Evolutionary conservation across 2,888 invertebrate species (phyloP).

Genomic region (Apantesis nais): DNA sequence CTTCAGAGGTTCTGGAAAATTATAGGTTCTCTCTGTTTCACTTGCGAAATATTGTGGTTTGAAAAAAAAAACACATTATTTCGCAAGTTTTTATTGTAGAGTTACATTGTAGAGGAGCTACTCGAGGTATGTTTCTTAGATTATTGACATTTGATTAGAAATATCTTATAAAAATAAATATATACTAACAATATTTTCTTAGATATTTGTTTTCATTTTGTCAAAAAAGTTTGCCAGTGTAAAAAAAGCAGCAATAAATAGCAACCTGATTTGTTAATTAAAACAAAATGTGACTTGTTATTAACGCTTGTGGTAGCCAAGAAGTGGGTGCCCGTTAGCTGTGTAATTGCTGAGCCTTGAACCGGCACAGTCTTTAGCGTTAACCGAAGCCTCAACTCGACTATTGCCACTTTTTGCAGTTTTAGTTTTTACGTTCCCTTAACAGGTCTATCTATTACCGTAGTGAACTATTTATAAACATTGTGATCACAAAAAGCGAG

Average conservation of each 20-base stretch:
- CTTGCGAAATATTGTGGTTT: constrained; percentile 31
- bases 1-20: constrained; percentile 22
- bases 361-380: background rate
- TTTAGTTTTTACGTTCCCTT: background rate
- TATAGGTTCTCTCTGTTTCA: constrained; percentile 36
- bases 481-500: background rate
- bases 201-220: background rate
- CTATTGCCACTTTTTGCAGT: background rate
- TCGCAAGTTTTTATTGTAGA: constrained; percentile 5
- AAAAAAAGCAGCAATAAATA: background rate
- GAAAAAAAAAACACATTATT: constrained; percentile 20
- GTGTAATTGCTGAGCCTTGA: background rate
- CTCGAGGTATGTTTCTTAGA: constrained; percentile 29
- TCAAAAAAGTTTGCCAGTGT: background rate
- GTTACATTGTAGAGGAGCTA: constrained; percentile 25
- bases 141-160: background rate
- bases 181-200: background rate
- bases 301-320: background rate
- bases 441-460: background rate
- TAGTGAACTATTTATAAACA: background rate
- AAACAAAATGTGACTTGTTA: background rate
- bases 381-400: background rate
- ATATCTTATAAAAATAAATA: background rate
- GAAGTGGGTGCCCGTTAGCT: background rate
- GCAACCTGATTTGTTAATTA: background rate